Conservation (phyloP, 2,113 vertebrate species). For the Agapornis roseicollis region DNA sequence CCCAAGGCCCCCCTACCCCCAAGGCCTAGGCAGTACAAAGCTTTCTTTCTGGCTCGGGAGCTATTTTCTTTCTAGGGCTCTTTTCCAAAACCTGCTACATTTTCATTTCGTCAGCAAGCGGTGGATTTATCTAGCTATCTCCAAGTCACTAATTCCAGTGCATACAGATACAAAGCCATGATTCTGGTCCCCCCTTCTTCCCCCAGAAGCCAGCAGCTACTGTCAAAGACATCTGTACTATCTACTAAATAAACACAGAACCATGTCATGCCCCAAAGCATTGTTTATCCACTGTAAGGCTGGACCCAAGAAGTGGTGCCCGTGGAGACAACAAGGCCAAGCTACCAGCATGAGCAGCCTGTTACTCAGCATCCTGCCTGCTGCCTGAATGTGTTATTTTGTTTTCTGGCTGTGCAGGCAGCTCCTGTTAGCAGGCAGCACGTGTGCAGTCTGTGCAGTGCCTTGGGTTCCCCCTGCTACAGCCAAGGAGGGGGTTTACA, state of each 20-base stretch:
- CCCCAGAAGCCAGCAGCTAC: background rate
- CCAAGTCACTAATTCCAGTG: background rate
- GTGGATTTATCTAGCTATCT: background rate
- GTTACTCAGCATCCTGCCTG: background rate
- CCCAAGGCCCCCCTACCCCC: rapidly evolving
- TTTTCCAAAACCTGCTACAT: background rate
- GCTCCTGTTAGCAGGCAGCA: background rate
- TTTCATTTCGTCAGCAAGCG: background rate
- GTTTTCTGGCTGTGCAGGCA: background rate
- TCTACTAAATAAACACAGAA: background rate
- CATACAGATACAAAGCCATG: background rate
- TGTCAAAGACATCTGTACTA: background rate
- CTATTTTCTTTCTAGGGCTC: background rate
- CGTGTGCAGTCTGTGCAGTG: background rate
- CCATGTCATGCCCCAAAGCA: background rate
- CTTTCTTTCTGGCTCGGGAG: background rate
- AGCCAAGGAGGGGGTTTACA: background rate
- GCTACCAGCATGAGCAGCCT: background rate
- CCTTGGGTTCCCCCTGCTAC: rapidly evolving
- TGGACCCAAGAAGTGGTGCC: background rate
- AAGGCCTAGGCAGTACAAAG: background rate
- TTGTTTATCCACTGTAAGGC: background rate
- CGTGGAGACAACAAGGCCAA: background rate
- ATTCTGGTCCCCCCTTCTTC: background rate
- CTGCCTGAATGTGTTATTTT: background rate